Base-by-base conservation (phyloP, 2,113 vertebrate genomes). In the Dicaeum eximium region DNA sequence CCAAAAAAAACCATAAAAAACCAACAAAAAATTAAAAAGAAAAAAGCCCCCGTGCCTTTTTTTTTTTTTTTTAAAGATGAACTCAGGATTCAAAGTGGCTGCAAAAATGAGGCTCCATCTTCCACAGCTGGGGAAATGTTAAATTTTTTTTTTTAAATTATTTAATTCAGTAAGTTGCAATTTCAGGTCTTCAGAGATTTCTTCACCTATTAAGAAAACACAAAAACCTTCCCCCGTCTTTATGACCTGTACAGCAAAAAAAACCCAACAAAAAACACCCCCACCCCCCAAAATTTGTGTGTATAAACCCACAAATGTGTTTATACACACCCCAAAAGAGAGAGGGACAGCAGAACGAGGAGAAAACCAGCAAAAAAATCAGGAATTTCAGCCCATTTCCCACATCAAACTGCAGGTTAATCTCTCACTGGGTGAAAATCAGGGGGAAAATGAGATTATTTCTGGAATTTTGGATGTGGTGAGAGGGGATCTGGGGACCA, bases 151-250 rank as follows among this genome's bases (percentile, higher is more conserved):
- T n/a, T n/a, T n/a, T n/a, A n/a, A 53, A 61, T 30, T 91, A 97
- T 92, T 97, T 97, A 97, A 96, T 96, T 97, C 95, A 97, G 82
- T 96, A 97, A 97, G 98, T 97, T 99, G 98, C 98, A 98, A 97
- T 98, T 98, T 98, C 98, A 95, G 97, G 97, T 98, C 98, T 98
- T 98, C 98, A 97, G 97, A 97, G 98, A 96, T 97, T 97, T 98
- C 98, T 98, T 98, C 98, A 98, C 99, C 98, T 99, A 98, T 98
- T 97, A 98, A 97, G 97, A 98, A 98, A 98, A 98, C 96, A 98
- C 95, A 98, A 98, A 98, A 98, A 98, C 93, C 97, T 98, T 97
- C 97, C 97, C 98, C 98, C 97, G 56, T 95, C 95, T 98, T 98
- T 97, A 98, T 96, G 92, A 97, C 96, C 96, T 97, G 96, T 57